These are phyloP conservation scores for Epirrhoe tristata DNA, from an alignment of 2,888 invertebrate genomes.

Conservation along the genomic window DNA sequence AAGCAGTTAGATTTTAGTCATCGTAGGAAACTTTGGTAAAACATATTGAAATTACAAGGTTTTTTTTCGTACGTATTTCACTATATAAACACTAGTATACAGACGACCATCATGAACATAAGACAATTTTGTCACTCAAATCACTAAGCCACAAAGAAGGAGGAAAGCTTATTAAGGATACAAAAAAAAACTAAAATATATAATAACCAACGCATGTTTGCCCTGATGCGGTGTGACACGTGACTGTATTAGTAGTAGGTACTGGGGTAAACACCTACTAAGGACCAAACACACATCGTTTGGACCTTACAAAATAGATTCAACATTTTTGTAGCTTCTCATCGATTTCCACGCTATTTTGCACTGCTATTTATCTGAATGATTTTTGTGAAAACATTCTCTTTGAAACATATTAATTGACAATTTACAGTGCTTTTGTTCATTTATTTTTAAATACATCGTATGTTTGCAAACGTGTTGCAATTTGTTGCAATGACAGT, in stretches of 20 bases:
- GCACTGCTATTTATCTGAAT: background rate
- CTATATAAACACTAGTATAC: too few relatives aligned
- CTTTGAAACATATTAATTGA: background rate
- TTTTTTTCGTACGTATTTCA: background rate
- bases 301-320: background rate
- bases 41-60: background rate
- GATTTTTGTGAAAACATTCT: background rate
- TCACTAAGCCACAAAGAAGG: too few relatives aligned
- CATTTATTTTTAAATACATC: slow-evolving; percentile 8
- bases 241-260: background rate
- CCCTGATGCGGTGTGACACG: too few relatives aligned
- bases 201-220: too few relatives aligned
- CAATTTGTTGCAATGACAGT: slow-evolving; percentile 1
- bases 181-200: too few relatives aligned
- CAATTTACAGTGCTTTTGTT: slow-evolving; percentile 3
- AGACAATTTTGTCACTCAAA: too few relatives aligned
- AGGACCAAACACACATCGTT: background rate
- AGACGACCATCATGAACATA: too few relatives aligned
- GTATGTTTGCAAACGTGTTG: background rate
- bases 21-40: slow-evolving; percentile 3
- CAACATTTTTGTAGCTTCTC: background rate
- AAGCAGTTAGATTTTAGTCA: slow-evolving; percentile 5
- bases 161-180: too few relatives aligned
- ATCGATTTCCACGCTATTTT: slow-evolving; percentile 2
- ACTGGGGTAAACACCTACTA: background rate